phyloP scores from a whole-genome alignment of 2,888 invertebrate species.

The Plagodis pulveraria region DNA sequence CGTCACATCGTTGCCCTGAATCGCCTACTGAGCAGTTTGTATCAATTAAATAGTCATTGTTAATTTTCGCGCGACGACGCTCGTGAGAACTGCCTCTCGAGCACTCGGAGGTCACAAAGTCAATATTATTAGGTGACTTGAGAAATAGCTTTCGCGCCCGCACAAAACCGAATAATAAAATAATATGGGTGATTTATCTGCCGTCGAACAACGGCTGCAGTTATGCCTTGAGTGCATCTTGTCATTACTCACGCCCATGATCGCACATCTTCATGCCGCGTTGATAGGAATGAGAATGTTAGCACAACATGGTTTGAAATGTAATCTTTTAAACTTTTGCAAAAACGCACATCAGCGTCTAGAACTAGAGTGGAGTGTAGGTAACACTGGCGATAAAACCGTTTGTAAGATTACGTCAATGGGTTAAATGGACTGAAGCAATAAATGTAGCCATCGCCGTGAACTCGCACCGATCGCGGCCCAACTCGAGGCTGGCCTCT shows the following conservation, averaged over 20 bases:
- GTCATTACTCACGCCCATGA: conserved; percentile 17
- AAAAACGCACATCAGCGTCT: conserved; percentile 8
- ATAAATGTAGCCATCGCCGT: conserved; percentile 78
- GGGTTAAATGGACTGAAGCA: conserved; percentile 73
- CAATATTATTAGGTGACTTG: conserved; percentile 44
- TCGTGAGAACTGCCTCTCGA: conserved; percentile 65
- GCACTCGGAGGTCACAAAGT: conserved; percentile 47
- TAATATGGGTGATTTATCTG: conserved; percentile 12
- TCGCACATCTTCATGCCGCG: conserved; percentile 16
- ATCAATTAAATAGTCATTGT: conserved; percentile 76
- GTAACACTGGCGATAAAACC: conserved; percentile 48
- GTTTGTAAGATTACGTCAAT: conserved; percentile 68
- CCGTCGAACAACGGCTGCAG: conserved; percentile 19
- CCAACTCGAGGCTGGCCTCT: conserved; percentile 60
- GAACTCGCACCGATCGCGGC: conserved; percentile 64
- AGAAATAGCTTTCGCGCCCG: conserved; percentile 11
- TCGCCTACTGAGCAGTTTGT: conserved; percentile 56
- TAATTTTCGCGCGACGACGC: conserved; percentile 66
- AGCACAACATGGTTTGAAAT: conserved; percentile 3
- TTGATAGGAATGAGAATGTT: conserved; percentile 9
- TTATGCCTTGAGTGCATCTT: conserved; percentile 25
- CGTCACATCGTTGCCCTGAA: conserved; percentile 35
- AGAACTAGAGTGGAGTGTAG: conserved; percentile 1
- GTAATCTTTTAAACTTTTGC: conserved; percentile 6
- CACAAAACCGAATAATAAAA: not conserved